A percentile compares a stretch with the other conserved stretches of the same genome.
Evolutionary conservation across 1,140 invertebrate species (phyloP).

Genomic region (Philotrypesis tridentata): DNA sequence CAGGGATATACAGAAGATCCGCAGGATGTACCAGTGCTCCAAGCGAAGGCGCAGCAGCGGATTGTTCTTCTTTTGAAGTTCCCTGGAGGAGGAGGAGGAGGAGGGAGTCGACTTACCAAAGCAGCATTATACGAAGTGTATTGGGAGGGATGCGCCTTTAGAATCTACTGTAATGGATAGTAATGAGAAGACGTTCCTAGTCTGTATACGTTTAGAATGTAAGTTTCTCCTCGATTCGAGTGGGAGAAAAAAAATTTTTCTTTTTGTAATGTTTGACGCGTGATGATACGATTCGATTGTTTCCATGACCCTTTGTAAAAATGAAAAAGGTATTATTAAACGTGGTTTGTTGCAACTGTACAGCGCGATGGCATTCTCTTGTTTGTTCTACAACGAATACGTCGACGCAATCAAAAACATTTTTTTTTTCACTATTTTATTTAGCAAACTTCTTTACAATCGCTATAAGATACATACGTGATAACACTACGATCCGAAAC

Average conservation of each 20-base stretch:
- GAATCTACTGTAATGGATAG: background rate
- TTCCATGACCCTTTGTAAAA: too few relatives aligned
- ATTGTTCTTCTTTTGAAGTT: slow-evolving; percentile 26
- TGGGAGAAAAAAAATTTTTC: too few relatives aligned
- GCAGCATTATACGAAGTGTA: slow-evolving; percentile 3
- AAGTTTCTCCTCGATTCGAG: too few relatives aligned
- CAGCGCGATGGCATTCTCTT: background rate
- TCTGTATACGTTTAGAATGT: background rate
- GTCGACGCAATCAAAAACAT: background rate
- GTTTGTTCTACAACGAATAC: background rate
- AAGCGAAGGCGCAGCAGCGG: slow-evolving; percentile 3
- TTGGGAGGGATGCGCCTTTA: too few relatives aligned
- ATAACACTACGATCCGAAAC: background rate
- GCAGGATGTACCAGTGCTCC: slow-evolving; percentile 82
- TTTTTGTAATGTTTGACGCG: too few relatives aligned
- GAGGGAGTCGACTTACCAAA: background rate
- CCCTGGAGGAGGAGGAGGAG: background rate
- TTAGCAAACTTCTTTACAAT: background rate
- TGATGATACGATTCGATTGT: too few relatives aligned
- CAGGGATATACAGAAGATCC: slow-evolving; percentile 84
- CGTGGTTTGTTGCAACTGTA: slow-evolving; percentile 8
- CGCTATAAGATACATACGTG: background rate
- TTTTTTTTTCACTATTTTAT: background rate
- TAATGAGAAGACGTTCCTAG: slow-evolving; percentile 2
- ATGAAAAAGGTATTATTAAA: too few relatives aligned